phyloP scores from a whole-genome alignment of 2,797 vertebrate species.

The Mallotus villosus region DNA sequence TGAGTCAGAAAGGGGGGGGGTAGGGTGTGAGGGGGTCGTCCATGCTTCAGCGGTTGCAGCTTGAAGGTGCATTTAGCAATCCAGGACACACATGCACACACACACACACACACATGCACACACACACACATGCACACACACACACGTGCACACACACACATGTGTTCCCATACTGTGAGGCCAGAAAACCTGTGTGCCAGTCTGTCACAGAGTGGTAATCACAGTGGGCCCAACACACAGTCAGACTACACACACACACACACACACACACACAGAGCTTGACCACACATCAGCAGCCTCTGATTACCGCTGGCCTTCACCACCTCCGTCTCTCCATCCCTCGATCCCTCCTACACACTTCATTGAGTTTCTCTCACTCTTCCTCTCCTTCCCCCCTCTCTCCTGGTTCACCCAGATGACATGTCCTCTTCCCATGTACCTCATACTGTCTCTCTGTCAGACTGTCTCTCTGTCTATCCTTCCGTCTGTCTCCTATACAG shows the following conservation, averaged over 20 bases:
- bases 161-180: conserved; percentile 52
- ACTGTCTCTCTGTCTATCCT: neutral
- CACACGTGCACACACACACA: conserved; percentile 23
- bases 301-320: conserved; percentile 67
- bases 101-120: neutral
- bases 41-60: conserved; percentile 4
- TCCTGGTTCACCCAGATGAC: neutral
- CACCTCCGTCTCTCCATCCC: conserved; percentile 57
- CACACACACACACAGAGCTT: conserved; percentile 51
- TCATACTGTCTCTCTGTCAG: neutral
- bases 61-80: conserved; percentile 51
- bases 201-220: conserved; percentile 64
- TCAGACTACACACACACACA: conserved; percentile 5
- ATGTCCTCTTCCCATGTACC: conserved; percentile 18
- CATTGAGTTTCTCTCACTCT: conserved; percentile 40
- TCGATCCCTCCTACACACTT: conserved; percentile 61
- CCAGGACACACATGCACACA: conserved; percentile 15
- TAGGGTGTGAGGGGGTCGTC: conserved; percentile 18
- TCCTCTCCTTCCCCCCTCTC: conserved; percentile 12
- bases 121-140: conserved; percentile 22
- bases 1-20: conserved; percentile 46
- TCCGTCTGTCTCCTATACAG: conserved; percentile 29
- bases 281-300: conserved; percentile 68
- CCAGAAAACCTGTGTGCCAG: conserved; percentile 52
- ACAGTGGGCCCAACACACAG: conserved; percentile 36